Conservation (phyloP, 2,888 invertebrate species). For the Microplitis deprimator region DNA sequence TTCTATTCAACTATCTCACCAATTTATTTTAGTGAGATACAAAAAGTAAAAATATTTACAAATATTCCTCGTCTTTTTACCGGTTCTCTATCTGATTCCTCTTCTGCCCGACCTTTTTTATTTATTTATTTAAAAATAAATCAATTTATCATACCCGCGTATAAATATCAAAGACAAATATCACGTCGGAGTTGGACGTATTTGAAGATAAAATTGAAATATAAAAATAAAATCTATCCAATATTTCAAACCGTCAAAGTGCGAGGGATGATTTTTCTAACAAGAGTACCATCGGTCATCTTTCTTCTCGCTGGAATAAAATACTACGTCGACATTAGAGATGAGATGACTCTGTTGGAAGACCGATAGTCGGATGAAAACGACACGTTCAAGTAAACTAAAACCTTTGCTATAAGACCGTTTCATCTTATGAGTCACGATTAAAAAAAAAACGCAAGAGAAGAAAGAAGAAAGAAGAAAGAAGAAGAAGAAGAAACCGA, state of each 20-base stretch:
- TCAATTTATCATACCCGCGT: not conserved
- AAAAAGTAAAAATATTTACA: not conserved
- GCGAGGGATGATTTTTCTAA: not conserved
- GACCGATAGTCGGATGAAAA: not conserved
- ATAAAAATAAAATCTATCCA: not conserved
- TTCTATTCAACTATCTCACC: not conserved
- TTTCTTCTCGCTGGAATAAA: not conserved
- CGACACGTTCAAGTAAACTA: not conserved
- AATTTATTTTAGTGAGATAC: not conserved
- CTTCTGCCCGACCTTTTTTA: not conserved
- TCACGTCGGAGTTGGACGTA: not conserved
- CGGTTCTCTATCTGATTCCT: not conserved
- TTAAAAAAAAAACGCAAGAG: not conserved
- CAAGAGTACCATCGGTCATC: not conserved
- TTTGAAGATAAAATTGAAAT: not conserved
- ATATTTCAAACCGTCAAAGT: not conserved
- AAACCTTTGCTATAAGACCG: not conserved
- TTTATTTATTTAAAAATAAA: not conserved
- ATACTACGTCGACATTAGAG: not conserved
- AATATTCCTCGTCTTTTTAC: too few relatives aligned
- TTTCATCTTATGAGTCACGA: constrained; percentile 18
- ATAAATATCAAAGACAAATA: constrained; percentile 1
- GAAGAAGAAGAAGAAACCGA: too few relatives aligned
- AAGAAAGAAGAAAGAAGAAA: too few relatives aligned
- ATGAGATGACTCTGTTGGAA: not conserved